These are phyloP conservation scores for Gortyna flavago DNA, from an alignment of 2,888 invertebrate genomes.

Conservation along the genomic window DNA sequence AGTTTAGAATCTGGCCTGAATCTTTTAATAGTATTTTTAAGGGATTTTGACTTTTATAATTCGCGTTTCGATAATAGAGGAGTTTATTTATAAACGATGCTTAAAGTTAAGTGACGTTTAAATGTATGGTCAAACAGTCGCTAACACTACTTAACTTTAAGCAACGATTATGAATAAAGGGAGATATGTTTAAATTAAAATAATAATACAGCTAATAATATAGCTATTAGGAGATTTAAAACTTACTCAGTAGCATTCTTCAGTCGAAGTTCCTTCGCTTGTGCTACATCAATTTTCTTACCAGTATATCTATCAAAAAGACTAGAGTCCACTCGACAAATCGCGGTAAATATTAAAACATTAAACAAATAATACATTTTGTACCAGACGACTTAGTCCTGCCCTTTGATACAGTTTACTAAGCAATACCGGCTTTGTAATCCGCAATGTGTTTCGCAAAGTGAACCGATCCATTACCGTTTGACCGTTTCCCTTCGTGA, in stretches of 20 bases:
- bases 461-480: constrained; percentile 44
- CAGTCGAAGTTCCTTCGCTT: constrained; percentile 68
- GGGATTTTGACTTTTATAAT: not conserved
- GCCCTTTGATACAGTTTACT: constrained; percentile 62
- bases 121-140: too few relatives aligned
- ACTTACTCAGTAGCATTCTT: constrained; percentile 76
- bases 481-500: constrained; percentile 45
- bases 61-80: not conserved
- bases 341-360: constrained; percentile 70
- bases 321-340: constrained; percentile 66
- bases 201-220: not conserved
- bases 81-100: too few relatives aligned
- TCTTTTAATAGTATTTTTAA: not conserved
- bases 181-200: not conserved
- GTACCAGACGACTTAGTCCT: constrained; percentile 45
- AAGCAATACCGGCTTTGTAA: constrained; percentile 57
- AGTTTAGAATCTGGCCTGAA: not conserved
- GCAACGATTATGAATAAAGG: too few relatives aligned
- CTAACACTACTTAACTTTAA: too few relatives aligned
- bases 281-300: constrained; percentile 72
- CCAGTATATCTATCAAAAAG: constrained; percentile 79
- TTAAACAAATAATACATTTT: constrained; percentile 72
- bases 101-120: too few relatives aligned
- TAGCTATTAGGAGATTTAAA: not conserved
- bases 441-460: constrained; percentile 60